Conservation (phyloP, 2,888 invertebrate genomes). For the Stictocephala bisonia region DNA sequence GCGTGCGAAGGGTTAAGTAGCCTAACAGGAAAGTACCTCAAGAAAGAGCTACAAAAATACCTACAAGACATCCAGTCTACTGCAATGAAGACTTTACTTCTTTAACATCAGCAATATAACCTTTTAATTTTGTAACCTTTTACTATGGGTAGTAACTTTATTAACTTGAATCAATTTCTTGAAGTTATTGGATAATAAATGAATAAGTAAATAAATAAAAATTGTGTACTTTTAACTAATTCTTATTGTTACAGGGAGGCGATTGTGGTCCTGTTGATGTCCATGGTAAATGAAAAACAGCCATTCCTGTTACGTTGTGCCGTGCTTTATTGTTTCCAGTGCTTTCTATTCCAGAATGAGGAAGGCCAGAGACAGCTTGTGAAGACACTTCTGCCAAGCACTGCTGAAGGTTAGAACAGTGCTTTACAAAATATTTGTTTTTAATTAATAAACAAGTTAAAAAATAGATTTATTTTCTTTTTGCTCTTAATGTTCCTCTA, state of each 20-base stretch:
- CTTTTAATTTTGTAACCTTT: no score
- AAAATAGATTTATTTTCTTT: neutral
- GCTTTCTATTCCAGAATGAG: constrained; percentile 94
- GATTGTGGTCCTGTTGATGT: constrained; percentile 94
- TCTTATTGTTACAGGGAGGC: constrained; percentile 76
- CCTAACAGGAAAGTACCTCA: no score
- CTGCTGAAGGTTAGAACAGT: constrained; percentile 72
- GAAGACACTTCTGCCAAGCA: constrained; percentile 90
- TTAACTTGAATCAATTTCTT: no score
- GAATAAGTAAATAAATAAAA: neutral
- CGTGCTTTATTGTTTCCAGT: constrained; percentile 97
- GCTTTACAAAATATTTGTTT: neutral
- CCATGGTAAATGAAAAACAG: constrained; percentile 99
- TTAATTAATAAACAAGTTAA: neutral
- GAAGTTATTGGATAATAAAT: neutral
- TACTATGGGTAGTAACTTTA: neutral
- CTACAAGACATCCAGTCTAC: no score
- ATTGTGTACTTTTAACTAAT: neutral
- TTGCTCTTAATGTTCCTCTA: no score
- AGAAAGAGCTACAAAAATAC: no score
- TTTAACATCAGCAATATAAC: no score
- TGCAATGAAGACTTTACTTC: no score
- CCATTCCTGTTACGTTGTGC: constrained; percentile 90
- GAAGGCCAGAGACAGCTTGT: constrained; percentile 88
- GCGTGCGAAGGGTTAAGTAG: no score